These are phyloP conservation scores for Leucania comma DNA, from an alignment of 2,888 invertebrate genomes.

Conservation along the genomic window DNA sequence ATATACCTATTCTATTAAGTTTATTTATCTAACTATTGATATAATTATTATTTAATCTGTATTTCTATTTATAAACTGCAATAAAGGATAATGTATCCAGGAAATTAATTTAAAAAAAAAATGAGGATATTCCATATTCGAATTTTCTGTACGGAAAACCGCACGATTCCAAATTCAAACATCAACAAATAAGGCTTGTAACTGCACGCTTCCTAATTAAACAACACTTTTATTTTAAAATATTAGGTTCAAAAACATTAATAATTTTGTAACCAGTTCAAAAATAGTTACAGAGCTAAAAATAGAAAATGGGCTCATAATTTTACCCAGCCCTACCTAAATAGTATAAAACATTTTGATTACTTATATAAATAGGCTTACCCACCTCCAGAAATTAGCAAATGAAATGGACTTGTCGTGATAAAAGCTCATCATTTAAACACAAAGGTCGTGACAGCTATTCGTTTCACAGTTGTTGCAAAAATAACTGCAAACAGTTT, in stretches of 20 bases:
- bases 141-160: constrained; percentile 2
- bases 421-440: constrained; percentile 58
- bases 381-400: constrained; percentile 58
- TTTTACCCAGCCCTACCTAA: constrained; percentile 33
- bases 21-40: neutral
- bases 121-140: constrained; percentile 1
- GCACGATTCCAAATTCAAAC: constrained; percentile 26
- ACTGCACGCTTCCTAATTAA: constrained; percentile 5
- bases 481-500: constrained; percentile 30
- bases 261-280: too few relatives aligned
- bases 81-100: neutral
- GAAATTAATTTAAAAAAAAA: neutral
- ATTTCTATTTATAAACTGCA: neutral
- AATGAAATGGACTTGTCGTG: constrained; percentile 64
- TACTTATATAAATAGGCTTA: constrained; percentile 37
- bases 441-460: constrained; percentile 51
- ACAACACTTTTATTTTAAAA: neutral
- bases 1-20: too few relatives aligned
- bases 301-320: constrained; percentile 27
- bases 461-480: constrained; percentile 37
- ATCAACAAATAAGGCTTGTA: neutral
- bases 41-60: neutral
- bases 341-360: constrained; percentile 22
- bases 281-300: constrained; percentile 16
- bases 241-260: neutral